Conservation (phyloP, 35 echinoderm and acorn worm species). For the Strongylocentrotus purpuratus region DNA sequence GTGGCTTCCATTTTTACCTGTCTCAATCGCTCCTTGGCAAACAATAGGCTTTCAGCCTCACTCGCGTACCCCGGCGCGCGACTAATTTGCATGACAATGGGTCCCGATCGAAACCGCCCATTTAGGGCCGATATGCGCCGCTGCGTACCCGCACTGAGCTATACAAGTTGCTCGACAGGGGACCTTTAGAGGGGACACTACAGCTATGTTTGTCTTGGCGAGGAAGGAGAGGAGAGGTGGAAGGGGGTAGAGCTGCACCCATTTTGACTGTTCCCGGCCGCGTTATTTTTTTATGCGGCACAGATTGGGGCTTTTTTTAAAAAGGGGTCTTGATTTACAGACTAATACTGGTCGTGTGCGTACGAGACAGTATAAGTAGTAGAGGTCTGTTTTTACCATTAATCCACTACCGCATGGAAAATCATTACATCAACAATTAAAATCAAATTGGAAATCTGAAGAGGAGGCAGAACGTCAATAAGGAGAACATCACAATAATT, state of each 20-base stretch:
- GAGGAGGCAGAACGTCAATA: too few species aligned
- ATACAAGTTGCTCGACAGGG: not conserved
- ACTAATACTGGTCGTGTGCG: too few species aligned
- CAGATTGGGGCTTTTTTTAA: too few species aligned
- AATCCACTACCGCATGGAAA: too few species aligned
- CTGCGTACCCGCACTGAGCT: not conserved
- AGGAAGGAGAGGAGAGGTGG: not conserved
- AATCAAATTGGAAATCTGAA: too few species aligned
- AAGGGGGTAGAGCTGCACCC: not conserved
- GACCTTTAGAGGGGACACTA: not conserved
- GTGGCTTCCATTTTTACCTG: slow-evolving; percentile 45
- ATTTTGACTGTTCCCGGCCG: not conserved
- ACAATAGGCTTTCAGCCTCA: slow-evolving; percentile 33
- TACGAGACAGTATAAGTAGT: too few species aligned
- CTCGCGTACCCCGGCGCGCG: slow-evolving; percentile 34
- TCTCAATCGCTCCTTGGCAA: not conserved
- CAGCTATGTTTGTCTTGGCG: slow-evolving; percentile 44
- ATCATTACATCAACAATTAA: too few species aligned
- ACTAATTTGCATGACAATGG: slow-evolving; percentile 43
- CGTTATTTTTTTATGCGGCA: too few species aligned
- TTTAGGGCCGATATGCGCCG: not conserved
- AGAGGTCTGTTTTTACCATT: too few species aligned
- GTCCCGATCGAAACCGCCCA: slow-evolving; percentile 16
- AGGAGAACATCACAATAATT: too few species aligned
- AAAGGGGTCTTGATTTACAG: too few species aligned